Evolutionary conservation across 30 jellyfish, hydroid and myxozoan genomes (phyloP), one percentile per base, ranked within the genome.

Genomic region (Mastigias papua): DNA sequence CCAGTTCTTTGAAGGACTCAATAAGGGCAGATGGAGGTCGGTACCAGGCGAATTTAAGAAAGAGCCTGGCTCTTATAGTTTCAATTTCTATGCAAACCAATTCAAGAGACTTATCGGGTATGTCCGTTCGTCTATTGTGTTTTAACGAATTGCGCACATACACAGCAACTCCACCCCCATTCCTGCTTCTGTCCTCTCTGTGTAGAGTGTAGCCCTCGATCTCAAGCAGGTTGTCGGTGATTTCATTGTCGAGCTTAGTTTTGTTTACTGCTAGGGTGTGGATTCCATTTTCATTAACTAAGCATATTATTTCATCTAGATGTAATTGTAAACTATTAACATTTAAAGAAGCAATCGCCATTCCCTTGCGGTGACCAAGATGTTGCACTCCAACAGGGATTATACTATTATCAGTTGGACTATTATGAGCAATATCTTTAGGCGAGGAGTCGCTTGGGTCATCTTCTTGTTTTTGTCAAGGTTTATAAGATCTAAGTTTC

Each of bases 121-220:
- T 20, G 80, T 10, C 62, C 54, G 48, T 68, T 68, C 54, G 61
- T 68, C 80, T 68, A 27, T 68, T 20, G 57, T 20, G 61, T 27
- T 68, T 68, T 68, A 26, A 26, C 50, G 22, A 68, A 2, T 27
- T 68, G 80, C 54, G 0, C 57, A 22, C 57, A 68, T 68, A 68
- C 80, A 68, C 80, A 15, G 54, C 80, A 68, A 27, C 80, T 16
- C 80, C 80, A 20, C 57, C 80, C 54, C 80, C 54, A 22, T 32
- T 68, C 80, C 54, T 68, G 80, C 0, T 68, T 68, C 80, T 68
- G n/a, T n/a, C n/a, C n/a, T n/a, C n/a, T n/a, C n/a, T n/a, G n/a
- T n/a, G n/a, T n/a, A n/a, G n/a, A n/a, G n/a, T n/a, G n/a, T n/a
- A n/a, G n/a, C n/a, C n/a, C n/a, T n/a, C n/a, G n/a, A 68, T 68